Evolutionary conservation across 2,113 vertebrate species (phyloP), one percentile per base, ranked within the genome.

Genomic region (Neogale vison): DNA sequence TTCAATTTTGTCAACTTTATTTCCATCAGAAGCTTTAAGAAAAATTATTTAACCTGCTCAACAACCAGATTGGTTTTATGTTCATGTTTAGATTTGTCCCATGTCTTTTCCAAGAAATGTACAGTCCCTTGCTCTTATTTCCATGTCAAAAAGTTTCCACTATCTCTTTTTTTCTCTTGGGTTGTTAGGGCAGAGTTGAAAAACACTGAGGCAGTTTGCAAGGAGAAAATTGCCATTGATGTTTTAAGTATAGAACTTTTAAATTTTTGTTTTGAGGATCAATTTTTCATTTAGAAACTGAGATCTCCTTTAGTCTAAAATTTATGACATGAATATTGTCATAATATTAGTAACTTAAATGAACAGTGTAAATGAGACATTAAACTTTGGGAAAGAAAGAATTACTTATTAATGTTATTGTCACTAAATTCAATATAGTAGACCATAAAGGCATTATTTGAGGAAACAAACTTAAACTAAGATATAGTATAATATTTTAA

Each of bases 61-160:
- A n/a, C 18, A 77, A 17, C 18, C 31, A 61, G 36, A 76, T 67
- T 96, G 57, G 24, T 87, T 95, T 97, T 87, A 42, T 93, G 31
- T 95, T 55, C 82, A 96, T 96, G 92, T 97, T 97, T 82, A 95
- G 42, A 96, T 63, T 87, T n/a, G 72, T 87, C 87, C 65, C 90
- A 72, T 93, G 34, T 92, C 96, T 94, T 82, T 96, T 67, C 76
- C 39, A 65, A 97, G 86, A 92, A 83, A 92, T 57, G 89, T 95
- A 93, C n/a, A 93, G 55, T 45, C 42, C 26, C 69, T 94, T 21
- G 65, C 55, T 92, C 72, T 96, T 97, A 95, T 94, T 45, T 61
- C 76, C 69, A 7, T 72, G 45, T 82, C 26, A 87, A 83, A 47
- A 97, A 90, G 14, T 96, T 26, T 65, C 18, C 0, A 80, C 76